These are phyloP conservation scores for Pristiophorus japonicus DNA, from an alignment of 2,113 vertebrate species.

Conservation along the genomic window DNA sequence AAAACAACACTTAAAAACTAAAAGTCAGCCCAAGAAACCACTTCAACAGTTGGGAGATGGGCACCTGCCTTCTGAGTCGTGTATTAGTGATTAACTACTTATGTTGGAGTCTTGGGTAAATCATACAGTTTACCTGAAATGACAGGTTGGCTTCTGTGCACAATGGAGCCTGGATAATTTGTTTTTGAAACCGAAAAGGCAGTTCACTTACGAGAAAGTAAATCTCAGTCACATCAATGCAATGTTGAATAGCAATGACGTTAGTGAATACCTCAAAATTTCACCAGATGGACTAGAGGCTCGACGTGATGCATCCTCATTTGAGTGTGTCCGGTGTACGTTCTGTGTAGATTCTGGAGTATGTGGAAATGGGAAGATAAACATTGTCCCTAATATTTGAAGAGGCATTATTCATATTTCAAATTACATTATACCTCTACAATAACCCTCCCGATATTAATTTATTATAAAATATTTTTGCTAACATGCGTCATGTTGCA, in stretches of 20 bases:
- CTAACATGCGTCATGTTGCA: neutral
- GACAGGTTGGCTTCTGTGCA: slow-evolving; percentile 96
- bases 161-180: slow-evolving; percentile 99
- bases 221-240: slow-evolving; percentile 84
- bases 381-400: neutral
- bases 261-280: slow-evolving; percentile 99
- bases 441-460: neutral
- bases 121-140: slow-evolving; percentile 83
- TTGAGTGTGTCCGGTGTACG: no score
- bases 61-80: slow-evolving; percentile 58
- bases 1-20: no score
- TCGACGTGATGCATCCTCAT: no score
- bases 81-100: slow-evolving; percentile 80
- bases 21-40: neutral
- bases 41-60: neutral
- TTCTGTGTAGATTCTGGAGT: no score
- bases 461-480: neutral
- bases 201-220: slow-evolving; percentile 94
- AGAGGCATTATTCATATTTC: neutral
- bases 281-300: slow-evolving; percentile 91
- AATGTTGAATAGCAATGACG: slow-evolving; percentile 98
- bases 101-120: slow-evolving; percentile 87
- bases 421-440: neutral
- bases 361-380: neutral
- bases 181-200: slow-evolving; percentile 90